Evolutionary conservation across 1,140 invertebrate genomes (phyloP), one percentile per base, ranked within the genome.

Genomic region (Arctopsyche grandis): DNA sequence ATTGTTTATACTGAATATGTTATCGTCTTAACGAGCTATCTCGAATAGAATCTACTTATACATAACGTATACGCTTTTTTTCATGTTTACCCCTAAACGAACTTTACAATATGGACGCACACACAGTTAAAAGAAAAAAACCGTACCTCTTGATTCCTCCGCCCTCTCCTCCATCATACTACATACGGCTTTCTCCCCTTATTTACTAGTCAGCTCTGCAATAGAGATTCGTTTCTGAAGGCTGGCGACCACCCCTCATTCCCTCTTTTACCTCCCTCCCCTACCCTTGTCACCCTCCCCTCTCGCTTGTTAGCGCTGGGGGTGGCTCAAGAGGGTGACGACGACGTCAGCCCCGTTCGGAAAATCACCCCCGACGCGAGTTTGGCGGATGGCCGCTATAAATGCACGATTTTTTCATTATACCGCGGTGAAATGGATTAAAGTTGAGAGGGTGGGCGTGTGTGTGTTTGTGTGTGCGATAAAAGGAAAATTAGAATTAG

Each of bases 141-240:
- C 43, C 70, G 58, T 60, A 81, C 80, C 80, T 81, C 78, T 78
- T 60, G 78, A 79, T 77, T 75, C 81, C 56, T 75, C 81, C 56
- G 60, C 81, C 81, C 77, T 74, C 81, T 60, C 58, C 19, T 75
- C 69, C 81, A 10, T 38, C 58, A 48, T 52, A 75, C 78, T 76
- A 71, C 81, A 82, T 52, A 82, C 81, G 80, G 74, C 79, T 81
- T 78, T 80, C 78, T 79, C 78, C 70, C 74, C 78, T 77, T 81
- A 79, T 79, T 79, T 81, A 79, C 77, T 63, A 75, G 56, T 69
- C 74, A 19, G 46, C 38, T 58, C 69, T 70, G 56, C 44, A 24
- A 79, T 79, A 77, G 78, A 78, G 69, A 69, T 77, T 80, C 79
- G 63, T 79, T 79, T 75, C 70, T 73, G 22, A 60, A 60, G 58